These are phyloP conservation scores for Brachylomia viminalis DNA, from an alignment of 2,888 invertebrate species.

Conservation along the genomic window DNA sequence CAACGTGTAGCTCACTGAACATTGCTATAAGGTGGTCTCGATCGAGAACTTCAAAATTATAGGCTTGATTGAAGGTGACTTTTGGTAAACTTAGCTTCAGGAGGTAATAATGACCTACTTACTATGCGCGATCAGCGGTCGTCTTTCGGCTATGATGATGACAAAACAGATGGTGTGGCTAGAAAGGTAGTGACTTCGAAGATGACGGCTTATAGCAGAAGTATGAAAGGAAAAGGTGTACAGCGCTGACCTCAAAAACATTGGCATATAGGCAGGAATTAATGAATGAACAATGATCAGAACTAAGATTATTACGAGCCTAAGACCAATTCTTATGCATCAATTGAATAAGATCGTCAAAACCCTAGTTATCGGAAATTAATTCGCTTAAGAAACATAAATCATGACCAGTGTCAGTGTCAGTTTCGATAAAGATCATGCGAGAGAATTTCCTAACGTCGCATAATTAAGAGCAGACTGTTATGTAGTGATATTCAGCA, in stretches of 20 bases:
- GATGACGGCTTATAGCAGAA: background rate
- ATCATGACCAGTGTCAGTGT: background rate
- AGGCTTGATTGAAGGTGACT: background rate
- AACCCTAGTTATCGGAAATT: background rate
- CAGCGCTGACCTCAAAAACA: no score
- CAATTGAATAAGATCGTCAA: background rate
- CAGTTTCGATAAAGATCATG: constrained; percentile 8
- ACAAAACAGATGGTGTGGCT: background rate
- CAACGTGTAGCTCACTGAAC: background rate
- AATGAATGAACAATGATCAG: background rate
- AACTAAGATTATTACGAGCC: background rate
- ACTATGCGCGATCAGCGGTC: background rate
- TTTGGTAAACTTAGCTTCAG: background rate
- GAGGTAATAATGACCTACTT: background rate
- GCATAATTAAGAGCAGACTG: constrained; percentile 14
- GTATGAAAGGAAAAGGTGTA: background rate
- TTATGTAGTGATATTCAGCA: constrained; percentile 5
- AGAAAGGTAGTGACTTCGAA: background rate
- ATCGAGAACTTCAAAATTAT: background rate
- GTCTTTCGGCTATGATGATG: background rate
- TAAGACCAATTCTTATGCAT: background rate
- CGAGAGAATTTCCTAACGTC: constrained; percentile 2
- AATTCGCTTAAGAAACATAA: constrained; percentile 12
- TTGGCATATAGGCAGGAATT: rapidly evolving
- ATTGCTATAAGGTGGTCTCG: background rate